These are phyloP conservation scores for Boleophthalmus pectinirostris DNA, from an alignment of 2,113 vertebrate species.

Conservation along the genomic window DNA sequence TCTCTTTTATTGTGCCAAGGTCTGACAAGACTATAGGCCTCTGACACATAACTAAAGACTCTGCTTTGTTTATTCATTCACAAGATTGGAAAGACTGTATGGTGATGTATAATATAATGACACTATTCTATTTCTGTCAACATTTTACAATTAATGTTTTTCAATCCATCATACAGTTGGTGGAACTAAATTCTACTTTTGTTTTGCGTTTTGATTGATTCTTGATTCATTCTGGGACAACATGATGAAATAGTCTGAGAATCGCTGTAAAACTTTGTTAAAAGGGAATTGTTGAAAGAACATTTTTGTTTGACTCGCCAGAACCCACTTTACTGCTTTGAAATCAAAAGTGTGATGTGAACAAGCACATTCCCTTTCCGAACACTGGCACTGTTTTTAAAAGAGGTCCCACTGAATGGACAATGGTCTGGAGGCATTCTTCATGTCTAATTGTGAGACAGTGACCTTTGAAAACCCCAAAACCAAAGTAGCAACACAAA, in stretches of 20 bases:
- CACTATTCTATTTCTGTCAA: no score
- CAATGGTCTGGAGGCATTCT: conserved; percentile 21
- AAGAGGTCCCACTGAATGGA: background rate
- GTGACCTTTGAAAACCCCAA: conserved; percentile 45
- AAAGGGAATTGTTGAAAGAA: background rate
- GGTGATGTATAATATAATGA: no score
- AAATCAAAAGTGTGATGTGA: conserved; percentile 16
- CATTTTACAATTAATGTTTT: no score
- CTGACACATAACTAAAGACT: conserved; percentile 9
- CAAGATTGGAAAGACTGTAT: background rate
- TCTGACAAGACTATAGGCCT: conserved; percentile 30
- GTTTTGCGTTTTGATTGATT: no score
- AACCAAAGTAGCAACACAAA: conserved; percentile 28
- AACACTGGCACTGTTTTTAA: background rate
- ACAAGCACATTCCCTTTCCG: conserved; percentile 6
- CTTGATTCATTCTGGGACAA: background rate
- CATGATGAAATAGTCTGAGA: background rate
- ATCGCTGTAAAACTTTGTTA: background rate
- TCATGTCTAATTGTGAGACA: conserved; percentile 42
- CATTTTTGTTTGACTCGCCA: background rate
- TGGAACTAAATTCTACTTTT: no score
- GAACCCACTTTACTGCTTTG: conserved; percentile 7
- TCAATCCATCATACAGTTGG: no score
- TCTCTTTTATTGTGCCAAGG: conserved; percentile 47
- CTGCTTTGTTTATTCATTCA: background rate